Evolutionary conservation across 2,113 vertebrate genomes (phyloP).

Genomic region (Phalacrocorax carbo): DNA sequence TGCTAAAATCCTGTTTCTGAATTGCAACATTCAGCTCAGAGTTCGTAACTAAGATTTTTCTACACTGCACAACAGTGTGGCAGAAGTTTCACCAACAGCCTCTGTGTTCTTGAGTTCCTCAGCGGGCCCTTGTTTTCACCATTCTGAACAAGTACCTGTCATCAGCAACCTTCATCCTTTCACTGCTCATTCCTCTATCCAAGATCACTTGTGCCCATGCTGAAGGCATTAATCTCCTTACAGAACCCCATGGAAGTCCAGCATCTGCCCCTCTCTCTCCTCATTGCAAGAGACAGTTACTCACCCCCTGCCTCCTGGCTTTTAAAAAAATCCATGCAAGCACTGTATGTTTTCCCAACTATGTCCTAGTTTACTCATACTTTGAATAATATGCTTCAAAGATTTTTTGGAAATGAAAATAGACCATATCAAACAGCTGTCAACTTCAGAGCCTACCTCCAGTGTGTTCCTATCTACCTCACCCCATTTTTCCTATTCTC

Average conservation of each 20-base stretch:
- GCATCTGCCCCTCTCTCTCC: background rate
- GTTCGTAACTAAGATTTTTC: background rate
- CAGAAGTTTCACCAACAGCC: background rate
- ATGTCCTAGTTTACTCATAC: background rate
- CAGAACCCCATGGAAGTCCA: background rate
- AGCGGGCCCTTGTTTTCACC: background rate
- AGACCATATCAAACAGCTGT: background rate
- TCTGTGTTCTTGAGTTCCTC: background rate
- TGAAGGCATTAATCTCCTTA: background rate
- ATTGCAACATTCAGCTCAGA: background rate
- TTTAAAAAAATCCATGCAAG: background rate
- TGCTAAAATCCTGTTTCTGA: background rate
- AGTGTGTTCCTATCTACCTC: background rate
- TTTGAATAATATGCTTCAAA: background rate
- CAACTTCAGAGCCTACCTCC: background rate
- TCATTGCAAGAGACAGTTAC: background rate
- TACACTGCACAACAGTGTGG: rapidly evolving
- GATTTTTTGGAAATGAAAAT: background rate
- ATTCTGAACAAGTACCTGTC: background rate
- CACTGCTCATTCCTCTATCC: background rate
- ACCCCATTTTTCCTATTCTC: background rate
- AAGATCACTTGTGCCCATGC: background rate
- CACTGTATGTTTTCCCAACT: background rate
- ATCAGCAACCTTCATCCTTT: background rate
- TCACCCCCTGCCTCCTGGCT: background rate